Conservation (phyloP, 1,140 invertebrate species). For the Euborellia annulipes region DNA sequence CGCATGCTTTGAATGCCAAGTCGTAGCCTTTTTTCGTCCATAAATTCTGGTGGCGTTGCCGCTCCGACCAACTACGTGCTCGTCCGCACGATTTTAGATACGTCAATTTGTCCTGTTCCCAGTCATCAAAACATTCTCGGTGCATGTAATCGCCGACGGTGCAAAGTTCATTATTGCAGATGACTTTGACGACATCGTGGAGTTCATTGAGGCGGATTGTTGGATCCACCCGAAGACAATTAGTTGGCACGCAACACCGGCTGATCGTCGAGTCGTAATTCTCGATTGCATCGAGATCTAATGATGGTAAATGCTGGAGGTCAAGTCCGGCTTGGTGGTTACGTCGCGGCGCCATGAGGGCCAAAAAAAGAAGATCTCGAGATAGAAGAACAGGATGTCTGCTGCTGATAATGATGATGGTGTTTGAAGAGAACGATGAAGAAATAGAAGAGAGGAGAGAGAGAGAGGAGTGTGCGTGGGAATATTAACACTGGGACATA, state of each 20-base stretch:
- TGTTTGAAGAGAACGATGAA: no score
- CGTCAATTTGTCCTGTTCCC: conserved; percentile 75
- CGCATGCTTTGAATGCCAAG: conserved; percentile 76
- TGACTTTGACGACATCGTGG: conserved; percentile 67
- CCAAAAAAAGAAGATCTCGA: no score
- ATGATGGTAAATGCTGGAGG: conserved; percentile 1
- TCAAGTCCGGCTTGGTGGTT: conserved; percentile 22
- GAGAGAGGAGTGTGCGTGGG: no score
- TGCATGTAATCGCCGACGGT: conserved; percentile 82
- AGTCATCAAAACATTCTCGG: conserved; percentile 82
- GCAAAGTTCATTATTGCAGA: conserved; percentile 90
- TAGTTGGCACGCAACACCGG: conserved; percentile 65
- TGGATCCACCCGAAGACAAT: conserved; percentile 45
- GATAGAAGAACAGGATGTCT: no score
- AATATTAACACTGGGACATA: conserved; percentile 4
- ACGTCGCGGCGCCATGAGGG: conserved; percentile 18
- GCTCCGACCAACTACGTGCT: conserved; percentile 83
- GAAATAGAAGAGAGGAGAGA: no score
- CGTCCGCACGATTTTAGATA: conserved; percentile 79
- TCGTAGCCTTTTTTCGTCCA: conserved; percentile 98
- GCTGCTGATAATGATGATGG: no score
- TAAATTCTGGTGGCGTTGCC: conserved; percentile 82
- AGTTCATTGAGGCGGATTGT: conserved; percentile 55
- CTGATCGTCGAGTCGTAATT: conserved; percentile 30
- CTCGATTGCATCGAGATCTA: conserved; percentile 24